phyloP scores from a whole-genome alignment of 2,888 invertebrate species.

The Monopis laevigella region DNA sequence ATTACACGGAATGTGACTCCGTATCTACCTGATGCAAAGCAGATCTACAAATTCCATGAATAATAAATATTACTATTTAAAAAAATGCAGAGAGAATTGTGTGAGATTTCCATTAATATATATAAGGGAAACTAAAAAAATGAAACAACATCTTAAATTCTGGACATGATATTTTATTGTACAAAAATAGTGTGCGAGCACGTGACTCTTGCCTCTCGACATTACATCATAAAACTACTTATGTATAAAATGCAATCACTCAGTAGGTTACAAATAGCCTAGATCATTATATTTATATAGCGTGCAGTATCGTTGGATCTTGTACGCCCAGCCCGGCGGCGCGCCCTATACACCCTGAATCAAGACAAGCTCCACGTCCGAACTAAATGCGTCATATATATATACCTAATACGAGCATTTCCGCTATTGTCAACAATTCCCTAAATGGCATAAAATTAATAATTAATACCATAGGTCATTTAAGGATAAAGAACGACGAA shows the following conservation, averaged over 20 bases:
- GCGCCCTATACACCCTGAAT: slow-evolving; percentile 24
- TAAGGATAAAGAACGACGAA: too few relatives aligned
- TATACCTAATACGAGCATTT: slow-evolving; percentile 1
- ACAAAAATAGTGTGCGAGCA: slow-evolving; percentile 68
- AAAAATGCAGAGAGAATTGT: too few relatives aligned
- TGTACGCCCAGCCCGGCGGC: slow-evolving; percentile 43
- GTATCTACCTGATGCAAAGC: too few relatives aligned
- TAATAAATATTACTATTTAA: too few relatives aligned
- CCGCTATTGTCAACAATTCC: too few relatives aligned
- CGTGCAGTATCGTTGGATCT: slow-evolving; percentile 60
- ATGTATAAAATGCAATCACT: slow-evolving; percentile 66
- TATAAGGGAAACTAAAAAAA: slow-evolving; percentile 27
- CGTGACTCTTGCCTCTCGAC: slow-evolving; percentile 60
- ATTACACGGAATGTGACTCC: too few relatives aligned
- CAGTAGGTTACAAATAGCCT: slow-evolving; percentile 62
- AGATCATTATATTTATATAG: slow-evolving; percentile 40
- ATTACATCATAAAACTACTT: slow-evolving; percentile 49
- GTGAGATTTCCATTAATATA: neutral
- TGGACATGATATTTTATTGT: slow-evolving; percentile 65
- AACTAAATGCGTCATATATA: neutral
- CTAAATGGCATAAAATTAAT: too few relatives aligned
- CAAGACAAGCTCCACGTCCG: slow-evolving; percentile 32
- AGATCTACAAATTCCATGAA: too few relatives aligned
- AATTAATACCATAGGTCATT: too few relatives aligned
- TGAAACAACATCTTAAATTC: slow-evolving; percentile 51